Evolutionary conservation across 1,140 invertebrate species (phyloP), one percentile per base, ranked within the genome.

Genomic region (Psix sp.): DNA sequence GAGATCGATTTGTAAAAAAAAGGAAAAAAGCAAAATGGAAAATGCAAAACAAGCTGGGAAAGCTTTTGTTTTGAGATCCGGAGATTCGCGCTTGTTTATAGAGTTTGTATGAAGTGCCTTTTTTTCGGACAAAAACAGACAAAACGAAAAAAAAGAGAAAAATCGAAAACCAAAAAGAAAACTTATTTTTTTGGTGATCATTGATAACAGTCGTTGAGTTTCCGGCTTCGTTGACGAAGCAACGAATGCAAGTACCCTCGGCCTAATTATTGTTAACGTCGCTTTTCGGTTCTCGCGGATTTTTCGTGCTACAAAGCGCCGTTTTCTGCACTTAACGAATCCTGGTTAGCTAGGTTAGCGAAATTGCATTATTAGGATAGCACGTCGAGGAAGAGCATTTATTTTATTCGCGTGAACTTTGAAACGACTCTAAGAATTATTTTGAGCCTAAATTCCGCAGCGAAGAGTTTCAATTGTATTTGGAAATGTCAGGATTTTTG

Each of bases 331-430:
- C 72, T 73, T 76, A 62, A 31, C 51, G 65, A 46, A 68, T 74
- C 65, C 52, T 77, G 80, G 77, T 60, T 81, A 80, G 81, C 52
- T 82, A 82, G 76, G 54, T 46, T 80, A 80, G 63, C 56, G 36
- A 73, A 38, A 65, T 67, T 59, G 21, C 29, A 52, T 60, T 66
- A 48, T 46, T 73, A 74, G 56, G 62, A 42, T 68, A 74, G 59
- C 29, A n/a, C n/a, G n/a, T n/a, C n/a, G n/a, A n/a, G n/a, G n/a
- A n/a, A n/a, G n/a, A n/a, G n/a, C n/a, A n/a, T n/a, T n/a, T n/a
- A n/a, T n/a, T n/a, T n/a, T n/a, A n/a, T n/a, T n/a, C n/a, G n/a
- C n/a, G n/a, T n/a, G n/a, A n/a, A n/a, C n/a, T n/a, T n/a, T n/a
- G n/a, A n/a, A n/a, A n/a, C n/a, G n/a, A n/a, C n/a, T n/a, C n/a